Evolutionary conservation across 2,888 invertebrate species (phyloP).

Genomic region (Sthenelais limicola): DNA sequence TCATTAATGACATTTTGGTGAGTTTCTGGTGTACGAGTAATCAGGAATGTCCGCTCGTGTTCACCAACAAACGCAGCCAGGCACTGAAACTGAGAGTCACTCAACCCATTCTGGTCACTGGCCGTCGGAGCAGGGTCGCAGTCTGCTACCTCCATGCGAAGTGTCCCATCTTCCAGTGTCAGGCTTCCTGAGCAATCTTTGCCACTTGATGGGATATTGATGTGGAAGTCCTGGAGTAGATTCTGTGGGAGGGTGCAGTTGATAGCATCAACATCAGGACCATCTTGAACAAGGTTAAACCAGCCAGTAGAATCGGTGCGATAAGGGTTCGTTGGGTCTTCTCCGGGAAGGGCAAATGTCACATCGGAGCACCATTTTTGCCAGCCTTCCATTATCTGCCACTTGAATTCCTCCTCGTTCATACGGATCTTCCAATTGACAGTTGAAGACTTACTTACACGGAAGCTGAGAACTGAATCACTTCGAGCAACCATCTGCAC

Average conservation of each 20-base stretch:
- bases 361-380: conserved; percentile 26
- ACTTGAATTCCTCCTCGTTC: conserved; percentile 10
- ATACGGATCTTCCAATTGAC: conserved; percentile 10
- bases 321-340: neutral
- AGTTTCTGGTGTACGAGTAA: conserved; percentile 21
- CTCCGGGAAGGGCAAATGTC: neutral
- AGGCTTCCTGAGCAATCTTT: conserved; percentile 5
- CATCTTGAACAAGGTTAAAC: conserved; percentile 23
- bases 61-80: conserved; percentile 10
- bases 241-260: conserved; percentile 29
- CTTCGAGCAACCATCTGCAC: conserved; percentile 19
- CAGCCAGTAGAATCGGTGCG: conserved; percentile 29
- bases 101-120: neutral
- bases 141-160: neutral
- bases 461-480: conserved; percentile 27
- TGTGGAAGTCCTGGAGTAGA: conserved; percentile 19
- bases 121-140: neutral
- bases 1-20: conserved; percentile 20
- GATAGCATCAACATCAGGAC: neutral
- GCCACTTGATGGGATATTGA: conserved; percentile 14
- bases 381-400: conserved; percentile 30
- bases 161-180: neutral
- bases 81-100: conserved; percentile 21
- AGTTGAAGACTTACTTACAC: conserved; percentile 11
- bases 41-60: conserved; percentile 6